Base-by-base conservation (phyloP, 2,797 vertebrate species). In the Fistularia tabacaria region DNA sequence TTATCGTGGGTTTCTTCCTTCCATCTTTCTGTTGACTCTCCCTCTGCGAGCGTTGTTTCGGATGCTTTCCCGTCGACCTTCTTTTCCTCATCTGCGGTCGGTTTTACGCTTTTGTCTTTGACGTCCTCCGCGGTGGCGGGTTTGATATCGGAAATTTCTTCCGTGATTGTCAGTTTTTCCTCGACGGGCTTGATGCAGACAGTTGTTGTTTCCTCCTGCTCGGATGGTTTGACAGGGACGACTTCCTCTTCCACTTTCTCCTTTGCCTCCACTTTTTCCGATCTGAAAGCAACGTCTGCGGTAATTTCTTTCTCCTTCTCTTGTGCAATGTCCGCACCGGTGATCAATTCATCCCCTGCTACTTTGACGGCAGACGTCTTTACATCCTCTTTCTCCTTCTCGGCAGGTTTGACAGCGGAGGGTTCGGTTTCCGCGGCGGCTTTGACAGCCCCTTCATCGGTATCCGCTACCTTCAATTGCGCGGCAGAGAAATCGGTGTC, bases 11-110 rank as follows among this genome's bases (percentile, higher is more conserved):
- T 37, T 10, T 69, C 61, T 5, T 61, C 62, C 14, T 54, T 65
- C 8, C 1, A n/a, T 45, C n/a, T 52, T 42, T 70, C 71, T 69
- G 80, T 76, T 40, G 15, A 46, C 9, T 69, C 73, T 9, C 73
- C 71, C 39, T 71, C 52, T 10, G 54, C 41, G 8, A 38, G 10
- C 62, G 77, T 69, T 36, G n/a, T n/a, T n/a, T n/a, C n/a, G n/a
- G n/a, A n/a, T n/a, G 45, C 69, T 61, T 69, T 69, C 1, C 41
- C 10, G 38, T 70, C 62, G 9, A 7, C 40, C 25, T 59, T 61
- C 51, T 57, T 50, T 14, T 74, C 64, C 10, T 66, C 52, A 0
- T 72, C 71, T 41, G 14, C 11, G 9, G 47, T 10, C 5, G 41
- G 9, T 59, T 74, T 62, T 36, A 55, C 48, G 53, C 1, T 45